phyloP scores from a whole-genome alignment of 2,797 vertebrate genomes.

The Phoxinus dragarum region DNA sequence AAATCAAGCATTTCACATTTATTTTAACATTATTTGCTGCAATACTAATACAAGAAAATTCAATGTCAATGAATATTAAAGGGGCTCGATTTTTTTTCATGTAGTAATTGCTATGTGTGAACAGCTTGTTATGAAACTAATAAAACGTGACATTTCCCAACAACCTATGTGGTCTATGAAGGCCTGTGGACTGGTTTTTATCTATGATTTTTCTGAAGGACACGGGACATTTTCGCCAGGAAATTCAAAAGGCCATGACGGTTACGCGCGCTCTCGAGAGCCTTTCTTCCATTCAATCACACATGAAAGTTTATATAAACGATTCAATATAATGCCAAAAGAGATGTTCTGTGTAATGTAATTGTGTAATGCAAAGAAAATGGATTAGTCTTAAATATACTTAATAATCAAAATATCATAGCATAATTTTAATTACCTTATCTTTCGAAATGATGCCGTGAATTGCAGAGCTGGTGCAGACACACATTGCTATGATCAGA shows the following conservation, averaged over 20 bases:
- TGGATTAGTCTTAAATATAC: neutral
- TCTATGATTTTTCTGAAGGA: neutral
- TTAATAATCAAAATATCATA: neutral
- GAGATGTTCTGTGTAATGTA: neutral
- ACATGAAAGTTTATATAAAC: neutral
- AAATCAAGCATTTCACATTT: neutral
- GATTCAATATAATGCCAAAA: neutral
- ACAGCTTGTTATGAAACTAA: neutral
- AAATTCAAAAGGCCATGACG: neutral
- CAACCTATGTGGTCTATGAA: neutral
- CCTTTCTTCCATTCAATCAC: neutral
- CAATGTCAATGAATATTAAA: neutral
- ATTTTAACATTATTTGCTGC: neutral
- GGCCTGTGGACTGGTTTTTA: neutral
- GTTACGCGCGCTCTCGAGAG: neutral
- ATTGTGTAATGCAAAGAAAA: neutral
- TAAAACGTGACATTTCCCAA: neutral
- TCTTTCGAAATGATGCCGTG: too few species aligned
- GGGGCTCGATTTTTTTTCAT: neutral
- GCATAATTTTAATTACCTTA: neutral
- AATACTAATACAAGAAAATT: neutral
- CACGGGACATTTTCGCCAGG: neutral
- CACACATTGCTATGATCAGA: too few species aligned
- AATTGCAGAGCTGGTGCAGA: neutral
- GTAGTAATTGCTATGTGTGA: neutral